Percentiles rank a stretch among this genome's conserved stretches.
Conservation (phyloP, 2,888 invertebrate species). For the Slavum lentiscoides region DNA sequence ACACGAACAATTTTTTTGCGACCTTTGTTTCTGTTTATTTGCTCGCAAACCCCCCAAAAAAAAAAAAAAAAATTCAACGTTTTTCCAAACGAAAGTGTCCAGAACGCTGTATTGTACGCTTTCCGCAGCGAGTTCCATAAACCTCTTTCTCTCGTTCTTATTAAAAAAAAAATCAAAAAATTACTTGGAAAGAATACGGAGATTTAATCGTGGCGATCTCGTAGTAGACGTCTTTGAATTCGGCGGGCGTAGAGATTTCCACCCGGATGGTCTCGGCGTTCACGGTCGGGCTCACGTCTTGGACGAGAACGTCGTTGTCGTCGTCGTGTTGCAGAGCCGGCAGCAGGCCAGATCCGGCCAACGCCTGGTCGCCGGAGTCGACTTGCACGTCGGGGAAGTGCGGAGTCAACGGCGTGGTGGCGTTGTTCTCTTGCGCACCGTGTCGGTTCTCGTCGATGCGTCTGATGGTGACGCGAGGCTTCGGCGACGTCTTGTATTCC, state of each 20-base stretch:
- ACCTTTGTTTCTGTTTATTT: not conserved
- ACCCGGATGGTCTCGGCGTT: slow-evolving; percentile 82
- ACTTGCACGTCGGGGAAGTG: slow-evolving; percentile 58
- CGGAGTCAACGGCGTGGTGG: slow-evolving; percentile 59
- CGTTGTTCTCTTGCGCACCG: slow-evolving; percentile 54
- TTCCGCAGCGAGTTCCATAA: no score
- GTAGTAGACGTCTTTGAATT: slow-evolving; percentile 82
- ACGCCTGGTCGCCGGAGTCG: slow-evolving; percentile 69
- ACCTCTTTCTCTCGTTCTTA: no score
- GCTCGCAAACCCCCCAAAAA: not conserved
- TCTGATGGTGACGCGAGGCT: slow-evolving; percentile 80
- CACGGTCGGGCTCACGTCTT: slow-evolving; percentile 60
- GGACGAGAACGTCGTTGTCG: slow-evolving; percentile 56
- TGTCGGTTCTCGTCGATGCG: slow-evolving; percentile 66
- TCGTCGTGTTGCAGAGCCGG: slow-evolving; percentile 59
- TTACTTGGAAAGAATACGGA: slow-evolving; percentile 86
- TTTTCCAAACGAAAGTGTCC: not conserved
- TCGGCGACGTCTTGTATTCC: slow-evolving; percentile 88
- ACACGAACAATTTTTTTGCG: not conserved
- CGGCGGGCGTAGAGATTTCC: slow-evolving; percentile 84
- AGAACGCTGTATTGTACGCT: no score
- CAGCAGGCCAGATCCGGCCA: slow-evolving; percentile 68
- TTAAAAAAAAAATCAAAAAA: no score
- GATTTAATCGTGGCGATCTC: slow-evolving; percentile 89
- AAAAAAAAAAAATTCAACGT: slow-evolving; percentile 1